phyloP scores from a whole-genome alignment of 2,888 invertebrate species.

The Idaea dimidiata region DNA sequence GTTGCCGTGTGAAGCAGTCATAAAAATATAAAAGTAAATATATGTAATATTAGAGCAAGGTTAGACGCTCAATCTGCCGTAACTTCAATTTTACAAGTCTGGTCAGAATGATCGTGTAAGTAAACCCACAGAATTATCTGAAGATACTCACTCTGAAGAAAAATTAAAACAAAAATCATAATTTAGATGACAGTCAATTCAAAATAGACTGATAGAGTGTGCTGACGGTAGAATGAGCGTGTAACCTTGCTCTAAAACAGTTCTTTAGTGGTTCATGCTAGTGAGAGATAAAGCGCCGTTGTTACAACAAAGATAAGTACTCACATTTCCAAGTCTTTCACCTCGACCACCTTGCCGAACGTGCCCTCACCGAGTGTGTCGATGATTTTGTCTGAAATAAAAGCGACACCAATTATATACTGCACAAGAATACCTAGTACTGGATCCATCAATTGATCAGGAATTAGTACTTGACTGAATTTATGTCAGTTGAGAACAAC shows the following conservation, averaged over 20 bases:
- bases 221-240: no score
- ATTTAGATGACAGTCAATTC: no score
- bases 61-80: no score
- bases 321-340: slow-evolving; percentile 97
- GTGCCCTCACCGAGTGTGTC: slow-evolving; percentile 99
- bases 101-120: no score
- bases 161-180: no score
- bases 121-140: no score
- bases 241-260: slow-evolving; percentile 3
- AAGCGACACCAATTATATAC: slow-evolving; percentile 75
- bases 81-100: no score
- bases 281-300: neutral
- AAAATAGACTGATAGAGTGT: no score
- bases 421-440: slow-evolving; percentile 37
- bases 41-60: neutral
- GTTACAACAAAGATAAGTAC: slow-evolving; percentile 53
- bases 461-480: slow-evolving; percentile 39
- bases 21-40: neutral
- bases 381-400: slow-evolving; percentile 98
- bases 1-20: neutral
- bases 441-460: slow-evolving; percentile 63
- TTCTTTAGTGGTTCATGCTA: neutral
- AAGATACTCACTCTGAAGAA: no score
- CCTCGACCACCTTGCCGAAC: slow-evolving; percentile 99
- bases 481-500: slow-evolving; percentile 11